Percentiles rank a stretch among this genome's conserved stretches.
phyloP scores from a whole-genome alignment of 2,797 vertebrate genomes.

The Hapalemur alaotrensis region DNA sequence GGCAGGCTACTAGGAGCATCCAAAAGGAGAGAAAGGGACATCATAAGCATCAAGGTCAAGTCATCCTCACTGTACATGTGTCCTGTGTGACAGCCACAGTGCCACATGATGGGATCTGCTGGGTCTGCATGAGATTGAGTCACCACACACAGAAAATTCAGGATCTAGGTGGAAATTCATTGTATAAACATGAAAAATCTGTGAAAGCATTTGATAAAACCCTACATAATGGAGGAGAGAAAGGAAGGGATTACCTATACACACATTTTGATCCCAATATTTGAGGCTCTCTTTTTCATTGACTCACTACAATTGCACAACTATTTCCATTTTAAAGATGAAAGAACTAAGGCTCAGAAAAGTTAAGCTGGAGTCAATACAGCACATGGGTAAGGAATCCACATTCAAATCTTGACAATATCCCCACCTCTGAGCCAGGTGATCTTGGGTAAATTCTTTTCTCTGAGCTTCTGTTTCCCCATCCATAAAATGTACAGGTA shows the following conservation, averaged over 20 bases:
- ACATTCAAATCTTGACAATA: neutral
- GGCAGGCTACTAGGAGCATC: neutral
- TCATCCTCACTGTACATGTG: neutral
- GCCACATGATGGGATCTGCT: neutral
- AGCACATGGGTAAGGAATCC: neutral
- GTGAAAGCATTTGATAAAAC: neutral
- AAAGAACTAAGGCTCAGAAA: neutral
- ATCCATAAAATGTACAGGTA: neutral
- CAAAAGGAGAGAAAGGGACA: neutral
- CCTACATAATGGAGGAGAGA: neutral
- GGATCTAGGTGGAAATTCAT: neutral
- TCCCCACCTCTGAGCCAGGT: neutral
- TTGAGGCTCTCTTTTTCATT: neutral
- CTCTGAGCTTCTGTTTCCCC: neutral
- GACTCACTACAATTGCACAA: neutral
- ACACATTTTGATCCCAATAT: neutral
- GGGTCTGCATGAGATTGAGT: neutral
- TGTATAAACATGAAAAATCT: neutral
- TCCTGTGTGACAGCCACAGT: neutral
- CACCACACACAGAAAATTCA: neutral
- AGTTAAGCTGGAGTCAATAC: neutral
- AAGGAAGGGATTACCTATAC: neutral
- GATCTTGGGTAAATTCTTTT: neutral
- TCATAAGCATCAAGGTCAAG: neutral
- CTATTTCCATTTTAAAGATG: neutral